phyloP scores from a whole-genome alignment of 2,797 vertebrate genomes.

The Smutsia temminckii region DNA sequence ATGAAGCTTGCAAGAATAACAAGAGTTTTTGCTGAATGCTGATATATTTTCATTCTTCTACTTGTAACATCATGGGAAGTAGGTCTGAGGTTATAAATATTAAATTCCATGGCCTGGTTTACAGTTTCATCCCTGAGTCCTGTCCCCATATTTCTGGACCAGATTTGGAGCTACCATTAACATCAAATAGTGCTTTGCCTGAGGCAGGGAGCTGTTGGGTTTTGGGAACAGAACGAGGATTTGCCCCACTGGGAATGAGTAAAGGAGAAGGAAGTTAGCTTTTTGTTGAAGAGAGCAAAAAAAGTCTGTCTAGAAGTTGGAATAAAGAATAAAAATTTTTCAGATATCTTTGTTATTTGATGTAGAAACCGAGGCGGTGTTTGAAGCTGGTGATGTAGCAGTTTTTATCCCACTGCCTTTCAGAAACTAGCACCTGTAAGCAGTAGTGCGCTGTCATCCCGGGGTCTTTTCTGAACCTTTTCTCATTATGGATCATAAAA shows the following conservation, averaged over 20 bases:
- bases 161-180: neutral
- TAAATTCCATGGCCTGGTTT: neutral
- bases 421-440: neutral
- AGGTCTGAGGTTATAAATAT: conserved; percentile 1
- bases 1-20: conserved; percentile 30
- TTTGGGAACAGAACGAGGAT: neutral
- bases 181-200: conserved; percentile 11
- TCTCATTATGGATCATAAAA: conserved; percentile 11
- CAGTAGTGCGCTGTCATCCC: neutral
- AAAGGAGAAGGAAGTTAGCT: conserved; percentile 28
- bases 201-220: conserved; percentile 22
- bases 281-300: conserved; percentile 50
- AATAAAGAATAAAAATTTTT: conserved; percentile 52
- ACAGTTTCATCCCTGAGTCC: neutral
- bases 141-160: neutral
- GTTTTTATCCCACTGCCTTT: neutral
- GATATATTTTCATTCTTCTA: neutral
- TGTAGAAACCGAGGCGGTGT: neutral
- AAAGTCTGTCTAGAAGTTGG: conserved; percentile 31
- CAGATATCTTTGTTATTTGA: conserved; percentile 10
- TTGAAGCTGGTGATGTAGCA: neutral
- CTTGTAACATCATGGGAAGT: neutral
- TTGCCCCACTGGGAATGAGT: conserved; percentile 40
- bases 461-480: conserved; percentile 8
- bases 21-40: conserved; percentile 34